Conservation (phyloP, 2,113 vertebrate genomes). For the Bambusicola thoracicus region DNA sequence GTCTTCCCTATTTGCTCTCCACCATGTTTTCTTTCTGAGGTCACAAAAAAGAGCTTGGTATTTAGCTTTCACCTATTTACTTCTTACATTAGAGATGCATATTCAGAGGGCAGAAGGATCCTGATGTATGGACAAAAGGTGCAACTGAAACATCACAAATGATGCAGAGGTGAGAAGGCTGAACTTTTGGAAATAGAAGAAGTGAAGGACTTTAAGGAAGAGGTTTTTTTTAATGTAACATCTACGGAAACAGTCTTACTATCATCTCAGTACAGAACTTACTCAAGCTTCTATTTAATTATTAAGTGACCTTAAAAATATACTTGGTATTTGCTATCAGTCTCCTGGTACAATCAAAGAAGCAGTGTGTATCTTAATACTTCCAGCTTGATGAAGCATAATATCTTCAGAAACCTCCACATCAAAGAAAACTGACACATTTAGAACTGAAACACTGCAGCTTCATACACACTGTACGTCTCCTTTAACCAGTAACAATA, state of each 20-base stretch:
- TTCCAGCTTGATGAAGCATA: neutral
- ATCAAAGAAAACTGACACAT: neutral
- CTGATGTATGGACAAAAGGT: neutral
- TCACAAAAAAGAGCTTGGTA: neutral
- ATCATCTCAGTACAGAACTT: neutral
- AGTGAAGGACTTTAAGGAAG: neutral
- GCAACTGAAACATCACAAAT: neutral
- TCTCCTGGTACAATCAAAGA: neutral
- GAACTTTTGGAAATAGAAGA: neutral
- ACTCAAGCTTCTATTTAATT: neutral
- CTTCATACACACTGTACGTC: neutral
- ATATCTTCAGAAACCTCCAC: neutral
- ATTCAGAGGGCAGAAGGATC: neutral
- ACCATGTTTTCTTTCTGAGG: accelerated
- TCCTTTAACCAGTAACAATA: neutral
- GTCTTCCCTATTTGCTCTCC: neutral
- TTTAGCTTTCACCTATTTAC: neutral
- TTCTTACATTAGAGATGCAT: accelerated
- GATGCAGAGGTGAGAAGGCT: neutral
- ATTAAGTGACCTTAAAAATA: neutral
- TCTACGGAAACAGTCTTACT: neutral
- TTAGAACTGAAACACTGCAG: neutral
- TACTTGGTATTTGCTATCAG: neutral
- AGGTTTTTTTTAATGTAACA: neutral
- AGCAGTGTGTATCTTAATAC: neutral